Evolutionary conservation across 2,797 vertebrate genomes (phyloP), one percentile per base, ranked within the genome.

Genomic region (Gephyroberyx darwinii): DNA sequence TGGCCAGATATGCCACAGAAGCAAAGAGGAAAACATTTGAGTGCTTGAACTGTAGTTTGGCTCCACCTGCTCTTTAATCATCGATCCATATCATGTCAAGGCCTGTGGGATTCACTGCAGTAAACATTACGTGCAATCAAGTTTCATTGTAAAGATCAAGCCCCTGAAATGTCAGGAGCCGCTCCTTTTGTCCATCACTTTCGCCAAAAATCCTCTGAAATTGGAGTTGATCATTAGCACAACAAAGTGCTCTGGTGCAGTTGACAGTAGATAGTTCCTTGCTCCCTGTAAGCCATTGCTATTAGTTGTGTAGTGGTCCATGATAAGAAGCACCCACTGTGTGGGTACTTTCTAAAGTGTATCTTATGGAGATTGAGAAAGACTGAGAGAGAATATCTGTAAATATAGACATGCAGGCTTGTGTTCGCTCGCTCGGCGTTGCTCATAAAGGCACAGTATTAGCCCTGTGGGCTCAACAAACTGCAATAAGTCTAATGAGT

Each of bases 401-500:
- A 33, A 64, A 50, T 41, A 16, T n/a, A 41, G 51, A 71, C 3
- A 8, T 51, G 50, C 19, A n/a, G 6, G 50, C 10, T n/a, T 51
- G n/a, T 51, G n/a, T 22, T n/a, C 10, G 20, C 8, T 19, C 0
- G 50, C 4, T 30, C 9, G 51, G 14, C 14, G 39, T 41, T 41
- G 39, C 39, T 41, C n/a, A 17, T 53, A 30, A 26, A 8, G 20
- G 10, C 37, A 3, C 19, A 19, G 8, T 33, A 10, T 14, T 51
- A 5, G n/a, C 10, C 51, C 17, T 20, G 35, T 22, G 43, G 37
- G 56, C 12, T 62, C 57, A 48, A 74, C 43, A 53, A 58, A 70
- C 10, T 14, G 51, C 51, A 74, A 59, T 51, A 17, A 53, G 22
- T 10, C 51, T 53, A 76, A 83, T 79, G 79, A 81, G 70, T 48